phyloP scores from a whole-genome alignment of 2,797 vertebrate species.

The Nasua narica region DNA sequence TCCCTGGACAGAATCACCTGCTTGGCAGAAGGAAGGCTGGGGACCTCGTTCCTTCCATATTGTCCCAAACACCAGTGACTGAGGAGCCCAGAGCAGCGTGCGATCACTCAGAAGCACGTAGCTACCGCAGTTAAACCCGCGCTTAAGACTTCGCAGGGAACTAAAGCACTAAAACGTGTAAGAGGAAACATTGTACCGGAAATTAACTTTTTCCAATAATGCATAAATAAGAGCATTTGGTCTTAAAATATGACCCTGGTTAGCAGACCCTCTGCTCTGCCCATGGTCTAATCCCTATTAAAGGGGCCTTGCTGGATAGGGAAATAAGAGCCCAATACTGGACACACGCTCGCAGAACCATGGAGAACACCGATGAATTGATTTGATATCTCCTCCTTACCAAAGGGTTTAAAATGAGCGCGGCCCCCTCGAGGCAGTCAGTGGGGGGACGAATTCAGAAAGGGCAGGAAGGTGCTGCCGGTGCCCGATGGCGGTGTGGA shows the following conservation, averaged over 20 bases:
- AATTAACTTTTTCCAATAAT: neutral
- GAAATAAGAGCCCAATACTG: rapidly evolving
- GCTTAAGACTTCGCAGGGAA: neutral
- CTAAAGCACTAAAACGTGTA: rapidly evolving
- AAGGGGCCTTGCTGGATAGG: neutral
- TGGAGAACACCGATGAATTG: rapidly evolving
- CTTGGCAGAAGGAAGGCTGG: rapidly evolving
- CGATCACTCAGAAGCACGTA: rapidly evolving
- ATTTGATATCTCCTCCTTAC: neutral
- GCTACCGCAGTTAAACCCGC: rapidly evolving
- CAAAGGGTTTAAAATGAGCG: neutral
- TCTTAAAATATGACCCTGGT: neutral
- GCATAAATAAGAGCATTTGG: rapidly evolving
- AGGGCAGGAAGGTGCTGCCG: neutral
- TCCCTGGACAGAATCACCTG: rapidly evolving
- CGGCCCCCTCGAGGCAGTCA: rapidly evolving
- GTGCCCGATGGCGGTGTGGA: neutral
- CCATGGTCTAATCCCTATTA: neutral
- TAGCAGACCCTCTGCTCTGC: neutral
- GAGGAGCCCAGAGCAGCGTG: rapidly evolving
- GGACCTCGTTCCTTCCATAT: rapidly evolving
- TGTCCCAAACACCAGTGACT: rapidly evolving
- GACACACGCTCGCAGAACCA: neutral
- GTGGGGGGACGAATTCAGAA: neutral
- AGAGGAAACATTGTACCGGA: rapidly evolving